Conservation (phyloP, 2,888 invertebrate genomes). For the Hymenopus coronatus region DNA sequence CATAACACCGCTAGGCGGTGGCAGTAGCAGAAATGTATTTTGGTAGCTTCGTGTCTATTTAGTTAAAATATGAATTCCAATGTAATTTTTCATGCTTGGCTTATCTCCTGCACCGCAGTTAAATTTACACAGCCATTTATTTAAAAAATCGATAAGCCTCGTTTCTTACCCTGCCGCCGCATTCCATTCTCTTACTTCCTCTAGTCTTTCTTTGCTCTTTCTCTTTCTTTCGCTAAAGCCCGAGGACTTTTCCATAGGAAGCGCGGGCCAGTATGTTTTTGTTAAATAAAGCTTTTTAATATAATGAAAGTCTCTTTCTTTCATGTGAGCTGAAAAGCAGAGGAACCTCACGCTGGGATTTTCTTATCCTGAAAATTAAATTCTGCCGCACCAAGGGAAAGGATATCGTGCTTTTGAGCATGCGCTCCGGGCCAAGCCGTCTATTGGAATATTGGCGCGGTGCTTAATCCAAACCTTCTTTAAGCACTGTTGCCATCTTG, state of each 20-base stretch:
- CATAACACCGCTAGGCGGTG: background rate
- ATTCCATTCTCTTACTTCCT: background rate
- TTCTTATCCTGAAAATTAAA: background rate
- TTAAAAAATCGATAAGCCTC: background rate
- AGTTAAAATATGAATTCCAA: background rate
- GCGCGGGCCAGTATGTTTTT: background rate
- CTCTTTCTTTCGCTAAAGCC: background rate
- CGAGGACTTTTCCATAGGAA: background rate
- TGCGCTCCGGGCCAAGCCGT: background rate
- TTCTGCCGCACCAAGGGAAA: background rate
- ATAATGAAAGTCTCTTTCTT: background rate
- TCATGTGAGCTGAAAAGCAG: background rate
- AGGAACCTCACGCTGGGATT: background rate
- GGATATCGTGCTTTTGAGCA: background rate
- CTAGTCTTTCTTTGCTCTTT: background rate
- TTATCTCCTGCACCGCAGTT: background rate
- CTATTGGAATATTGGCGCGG: background rate
- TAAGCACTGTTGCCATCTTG: background rate
- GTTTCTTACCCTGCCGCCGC: background rate
- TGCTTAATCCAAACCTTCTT: background rate
- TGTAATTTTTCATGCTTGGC: background rate
- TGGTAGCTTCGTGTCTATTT: background rate
- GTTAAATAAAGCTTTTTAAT: background rate
- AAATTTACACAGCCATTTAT: conserved; percentile 6
- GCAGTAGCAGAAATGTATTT: background rate